A percentile compares a stretch with the other conserved stretches of the same genome.
phyloP scores from a whole-genome alignment of 2,797 vertebrate species.

The Rhabdomys pumilio region DNA sequence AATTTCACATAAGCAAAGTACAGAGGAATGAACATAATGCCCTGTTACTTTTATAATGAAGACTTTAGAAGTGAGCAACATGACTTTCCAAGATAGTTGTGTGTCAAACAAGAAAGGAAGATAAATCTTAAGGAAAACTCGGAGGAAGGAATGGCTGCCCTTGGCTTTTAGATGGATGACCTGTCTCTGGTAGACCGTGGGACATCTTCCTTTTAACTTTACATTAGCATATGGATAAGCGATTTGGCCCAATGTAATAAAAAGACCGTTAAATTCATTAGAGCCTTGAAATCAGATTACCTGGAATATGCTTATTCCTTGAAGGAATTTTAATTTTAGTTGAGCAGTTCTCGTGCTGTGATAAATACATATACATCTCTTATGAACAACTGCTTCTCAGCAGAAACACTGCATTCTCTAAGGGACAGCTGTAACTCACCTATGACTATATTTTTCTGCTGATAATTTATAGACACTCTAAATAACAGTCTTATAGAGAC shows the following conservation, averaged over 20 bases:
- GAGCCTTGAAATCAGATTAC: conserved; percentile 66
- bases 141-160: conserved; percentile 46
- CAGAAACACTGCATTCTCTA: neutral
- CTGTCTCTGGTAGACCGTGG: neutral
- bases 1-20: conserved; percentile 82
- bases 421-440: conserved; percentile 31
- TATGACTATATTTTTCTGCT: conserved; percentile 14
- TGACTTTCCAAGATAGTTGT: conserved; percentile 75
- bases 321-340: conserved; percentile 66
- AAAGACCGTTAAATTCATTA: conserved; percentile 71
- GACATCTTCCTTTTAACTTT: conserved; percentile 39
- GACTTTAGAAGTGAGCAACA: conserved; percentile 66
- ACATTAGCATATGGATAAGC: conserved; percentile 59
- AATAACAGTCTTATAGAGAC: neutral
- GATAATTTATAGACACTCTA: neutral
- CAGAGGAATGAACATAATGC: conserved; percentile 71
- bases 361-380: neutral
- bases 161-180: conserved; percentile 71
- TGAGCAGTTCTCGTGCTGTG: neutral
- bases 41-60: conserved; percentile 71
- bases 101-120: conserved; percentile 64
- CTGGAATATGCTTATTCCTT: conserved; percentile 68
- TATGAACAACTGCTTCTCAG: neutral
- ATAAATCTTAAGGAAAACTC: conserved; percentile 78
- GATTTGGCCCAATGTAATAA: conserved; percentile 66